These are phyloP conservation scores for Phocides pigmalion DNA, from an alignment of 1,140 invertebrate species.

Conservation along the genomic window DNA sequence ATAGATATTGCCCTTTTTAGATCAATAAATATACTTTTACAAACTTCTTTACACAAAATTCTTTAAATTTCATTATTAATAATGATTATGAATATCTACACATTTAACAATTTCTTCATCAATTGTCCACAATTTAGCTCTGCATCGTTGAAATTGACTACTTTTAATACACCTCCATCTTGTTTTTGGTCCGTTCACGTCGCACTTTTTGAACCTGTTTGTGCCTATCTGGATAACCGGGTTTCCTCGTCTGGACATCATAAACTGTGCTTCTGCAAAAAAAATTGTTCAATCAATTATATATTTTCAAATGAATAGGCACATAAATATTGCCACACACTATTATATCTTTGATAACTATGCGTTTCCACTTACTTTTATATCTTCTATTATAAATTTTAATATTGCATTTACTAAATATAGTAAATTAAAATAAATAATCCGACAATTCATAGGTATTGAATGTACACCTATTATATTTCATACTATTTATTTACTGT, in stretches of 20 bases:
- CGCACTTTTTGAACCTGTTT: slow-evolving; percentile 50
- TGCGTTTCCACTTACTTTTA: too few relatives aligned
- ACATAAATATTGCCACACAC: too few relatives aligned
- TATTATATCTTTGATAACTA: too few relatives aligned
- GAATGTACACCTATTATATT: too few relatives aligned
- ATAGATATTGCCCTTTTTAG: too few relatives aligned
- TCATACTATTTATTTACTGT: too few relatives aligned
- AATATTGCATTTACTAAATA: too few relatives aligned
- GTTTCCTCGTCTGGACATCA: slow-evolving; percentile 43
- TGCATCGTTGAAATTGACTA: slow-evolving; percentile 37
- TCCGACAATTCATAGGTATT: too few relatives aligned
- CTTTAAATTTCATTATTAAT: not conserved
- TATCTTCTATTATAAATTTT: too few relatives aligned
- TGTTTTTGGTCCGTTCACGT: slow-evolving; percentile 23
- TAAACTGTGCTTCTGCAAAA: slow-evolving; percentile 42
- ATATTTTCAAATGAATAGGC: not conserved
- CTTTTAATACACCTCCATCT: slow-evolving; percentile 47
- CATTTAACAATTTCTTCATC: slow-evolving; percentile 42
- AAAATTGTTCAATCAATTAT: slow-evolving; percentile 3
- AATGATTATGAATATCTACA: slow-evolving; percentile 42
- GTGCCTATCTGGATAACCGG: slow-evolving; percentile 52
- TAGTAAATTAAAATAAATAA: too few relatives aligned
- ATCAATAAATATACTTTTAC: not conserved
- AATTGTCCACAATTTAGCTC: slow-evolving; percentile 45
- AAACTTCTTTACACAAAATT: too few relatives aligned